Conservation (phyloP, 2,888 invertebrate species). For the Sipunculus nudus region DNA sequence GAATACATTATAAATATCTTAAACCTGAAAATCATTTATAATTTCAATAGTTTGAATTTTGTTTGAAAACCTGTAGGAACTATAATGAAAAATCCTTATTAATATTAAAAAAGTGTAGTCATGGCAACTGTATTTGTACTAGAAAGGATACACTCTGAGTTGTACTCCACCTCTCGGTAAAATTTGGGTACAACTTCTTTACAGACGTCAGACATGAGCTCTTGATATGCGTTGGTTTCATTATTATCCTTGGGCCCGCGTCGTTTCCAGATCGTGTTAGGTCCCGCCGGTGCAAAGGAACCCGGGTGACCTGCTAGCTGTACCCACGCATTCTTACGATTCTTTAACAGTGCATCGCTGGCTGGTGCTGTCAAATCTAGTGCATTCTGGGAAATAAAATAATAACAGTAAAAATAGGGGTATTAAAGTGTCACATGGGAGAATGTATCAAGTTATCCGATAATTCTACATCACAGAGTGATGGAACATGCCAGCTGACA, state of each 20-base stretch:
- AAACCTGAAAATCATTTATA: too few species aligned
- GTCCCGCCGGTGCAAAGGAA: conserved; percentile 90
- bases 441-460: too few species aligned
- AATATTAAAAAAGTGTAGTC: too few species aligned
- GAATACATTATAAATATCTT: too few species aligned
- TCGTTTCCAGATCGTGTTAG: conserved; percentile 93
- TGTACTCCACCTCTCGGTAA: conserved; percentile 76
- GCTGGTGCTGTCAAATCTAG: conserved; percentile 90
- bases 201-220: conserved; percentile 78
- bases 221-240: conserved; percentile 75
- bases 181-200: conserved; percentile 83
- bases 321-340: conserved; percentile 76
- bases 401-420: too few species aligned
- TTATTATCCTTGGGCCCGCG: conserved; percentile 72
- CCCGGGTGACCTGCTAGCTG: conserved; percentile 86
- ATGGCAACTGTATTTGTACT: too few species aligned
- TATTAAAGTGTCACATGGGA: too few species aligned
- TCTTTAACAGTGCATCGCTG: conserved; percentile 79
- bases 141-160: conserved; percentile 68
- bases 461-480: too few species aligned
- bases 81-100: too few species aligned
- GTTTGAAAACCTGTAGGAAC: too few species aligned
- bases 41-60: too few species aligned
- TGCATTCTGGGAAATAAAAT: conserved; percentile 78
- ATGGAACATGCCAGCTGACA: too few species aligned